Evolutionary conservation across 2,113 vertebrate species (phyloP).

Genomic region (Thalassoma bifasciatum): DNA sequence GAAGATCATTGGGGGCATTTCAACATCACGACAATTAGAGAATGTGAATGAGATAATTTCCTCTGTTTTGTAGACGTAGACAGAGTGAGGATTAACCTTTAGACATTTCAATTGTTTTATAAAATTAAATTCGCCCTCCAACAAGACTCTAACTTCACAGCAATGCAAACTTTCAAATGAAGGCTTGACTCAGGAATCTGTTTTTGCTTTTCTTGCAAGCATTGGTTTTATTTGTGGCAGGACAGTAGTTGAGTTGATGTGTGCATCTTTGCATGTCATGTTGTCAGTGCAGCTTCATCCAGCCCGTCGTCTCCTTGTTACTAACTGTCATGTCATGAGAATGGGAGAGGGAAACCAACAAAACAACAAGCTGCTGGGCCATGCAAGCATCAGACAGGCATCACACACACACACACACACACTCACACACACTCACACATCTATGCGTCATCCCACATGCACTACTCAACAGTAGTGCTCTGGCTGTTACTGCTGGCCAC

Average conservation of each 20-base stretch:
- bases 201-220: not conserved
- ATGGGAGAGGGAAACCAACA: conserved; percentile 21
- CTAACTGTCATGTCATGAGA: conserved; percentile 16
- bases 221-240: not conserved
- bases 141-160: too few relatives aligned
- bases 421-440: conserved; percentile 8
- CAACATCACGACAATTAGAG: conserved; percentile 16
- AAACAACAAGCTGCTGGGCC: conserved; percentile 31
- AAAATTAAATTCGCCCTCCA: too few relatives aligned
- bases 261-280: not conserved
- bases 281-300: conserved; percentile 22
- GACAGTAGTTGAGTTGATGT: not conserved
- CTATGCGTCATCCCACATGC: too few relatives aligned
- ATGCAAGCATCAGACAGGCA: conserved; percentile 14
- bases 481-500: conserved; percentile 16
- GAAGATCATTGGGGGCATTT: not conserved
- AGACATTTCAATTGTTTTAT: too few relatives aligned
- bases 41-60: conserved; percentile 23
- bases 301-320: conserved; percentile 18
- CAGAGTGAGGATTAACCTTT: too few relatives aligned
- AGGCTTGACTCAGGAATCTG: not conserved
- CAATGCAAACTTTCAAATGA: not conserved
- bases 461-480: conserved; percentile 5
- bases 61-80: too few relatives aligned
- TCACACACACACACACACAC: not conserved